Percentiles rank a stretch among this genome's conserved stretches.
phyloP scores from a whole-genome alignment of 2,797 vertebrate species.

The Mico argentatus region DNA sequence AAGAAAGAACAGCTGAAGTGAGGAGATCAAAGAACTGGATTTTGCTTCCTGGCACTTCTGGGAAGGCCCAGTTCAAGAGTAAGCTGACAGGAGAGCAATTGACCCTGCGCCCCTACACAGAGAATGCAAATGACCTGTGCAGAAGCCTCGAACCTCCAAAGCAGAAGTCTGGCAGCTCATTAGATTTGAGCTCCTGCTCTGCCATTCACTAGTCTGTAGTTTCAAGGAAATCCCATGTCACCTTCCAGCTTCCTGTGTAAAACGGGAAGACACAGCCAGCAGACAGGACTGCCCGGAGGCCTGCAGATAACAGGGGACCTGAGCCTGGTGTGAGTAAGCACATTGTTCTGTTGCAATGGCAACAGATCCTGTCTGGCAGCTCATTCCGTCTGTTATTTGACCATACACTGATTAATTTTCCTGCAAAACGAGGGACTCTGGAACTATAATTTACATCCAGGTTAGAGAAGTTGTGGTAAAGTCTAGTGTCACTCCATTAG shows the following conservation, averaged over 20 bases:
- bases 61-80: not conserved
- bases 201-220: not conserved
- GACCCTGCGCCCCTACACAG: not conserved
- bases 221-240: accelerated
- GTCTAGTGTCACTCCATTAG: not conserved
- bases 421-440: not conserved
- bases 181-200: not conserved
- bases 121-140: accelerated
- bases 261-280: not conserved
- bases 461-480: not conserved
- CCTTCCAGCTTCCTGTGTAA: not conserved
- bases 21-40: not conserved
- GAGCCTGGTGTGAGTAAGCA: not conserved
- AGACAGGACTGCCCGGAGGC: not conserved
- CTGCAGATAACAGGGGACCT: accelerated
- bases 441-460: accelerated
- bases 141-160: not conserved
- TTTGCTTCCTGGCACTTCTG: not conserved
- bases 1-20: not conserved
- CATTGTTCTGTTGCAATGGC: accelerated
- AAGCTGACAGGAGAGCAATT: accelerated
- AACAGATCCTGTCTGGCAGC: not conserved
- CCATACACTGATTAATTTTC: not conserved
- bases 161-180: not conserved
- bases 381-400: not conserved